Evolutionary conservation across 2,797 vertebrate genomes (phyloP).

Genomic region (Antrozous pallidus): DNA sequence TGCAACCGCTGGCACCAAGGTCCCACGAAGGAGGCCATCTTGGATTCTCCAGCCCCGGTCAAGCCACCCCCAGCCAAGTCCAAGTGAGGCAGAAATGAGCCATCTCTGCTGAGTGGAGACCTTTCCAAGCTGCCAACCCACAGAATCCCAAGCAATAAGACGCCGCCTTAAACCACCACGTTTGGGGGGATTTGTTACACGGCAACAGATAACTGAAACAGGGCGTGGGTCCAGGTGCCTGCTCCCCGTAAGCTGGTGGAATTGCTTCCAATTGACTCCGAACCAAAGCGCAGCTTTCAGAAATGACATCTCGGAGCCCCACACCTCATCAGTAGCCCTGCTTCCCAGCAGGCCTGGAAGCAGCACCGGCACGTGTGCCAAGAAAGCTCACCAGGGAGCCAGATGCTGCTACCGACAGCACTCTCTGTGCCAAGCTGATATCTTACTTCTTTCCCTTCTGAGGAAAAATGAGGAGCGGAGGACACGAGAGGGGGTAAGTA

Average conservation of each 20-base stretch:
- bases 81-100: neutral
- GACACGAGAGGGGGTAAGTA: neutral
- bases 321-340: neutral
- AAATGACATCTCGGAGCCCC: slow-evolving; percentile 32
- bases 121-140: neutral
- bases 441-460: slow-evolving; percentile 45
- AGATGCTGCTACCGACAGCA: neutral
- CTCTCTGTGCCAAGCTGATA: neutral
- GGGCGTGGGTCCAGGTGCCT: neutral
- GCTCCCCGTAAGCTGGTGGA: neutral
- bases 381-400: slow-evolving; percentile 1
- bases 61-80: neutral
- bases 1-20: neutral
- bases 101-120: neutral
- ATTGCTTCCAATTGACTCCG: neutral
- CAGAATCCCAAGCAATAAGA: neutral
- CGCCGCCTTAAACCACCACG: neutral
- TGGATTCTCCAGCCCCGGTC: neutral
- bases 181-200: neutral
- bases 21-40: neutral
- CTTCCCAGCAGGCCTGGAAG: neutral
- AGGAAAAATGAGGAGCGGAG: neutral
- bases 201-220: neutral
- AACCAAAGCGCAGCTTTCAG: slow-evolving; percentile 3
- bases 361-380: neutral